A percentile compares a stretch with the other conserved stretches of the same genome.
Conservation (phyloP, 35 echinoderm and acorn worm species). For the Strongylocentrotus purpuratus region DNA sequence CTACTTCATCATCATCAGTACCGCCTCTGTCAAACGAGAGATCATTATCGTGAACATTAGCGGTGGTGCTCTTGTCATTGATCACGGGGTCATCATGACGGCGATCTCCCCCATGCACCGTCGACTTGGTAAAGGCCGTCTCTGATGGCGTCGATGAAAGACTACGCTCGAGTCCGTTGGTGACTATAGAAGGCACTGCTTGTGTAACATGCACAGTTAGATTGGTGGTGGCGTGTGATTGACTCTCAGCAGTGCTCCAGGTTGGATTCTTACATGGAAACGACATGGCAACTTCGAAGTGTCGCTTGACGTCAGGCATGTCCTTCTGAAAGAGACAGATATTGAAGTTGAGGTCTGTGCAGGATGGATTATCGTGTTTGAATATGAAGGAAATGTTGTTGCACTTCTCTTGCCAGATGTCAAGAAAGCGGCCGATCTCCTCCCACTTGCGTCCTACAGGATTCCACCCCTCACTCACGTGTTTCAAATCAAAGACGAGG, state of each 20-base stretch:
- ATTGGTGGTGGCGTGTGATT: not conserved
- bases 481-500: constrained; percentile 63
- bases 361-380: constrained; percentile 64
- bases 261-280: not conserved
- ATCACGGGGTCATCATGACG: not conserved
- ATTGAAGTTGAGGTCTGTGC: constrained; percentile 59
- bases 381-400: constrained; percentile 77
- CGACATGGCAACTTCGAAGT: constrained; percentile 20
- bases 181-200: not conserved
- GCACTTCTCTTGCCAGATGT: constrained; percentile 88
- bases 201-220: not conserved
- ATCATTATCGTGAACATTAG: not conserved
- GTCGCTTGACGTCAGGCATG: constrained; percentile 48
- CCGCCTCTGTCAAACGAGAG: not conserved
- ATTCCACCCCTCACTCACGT: constrained; percentile 85
- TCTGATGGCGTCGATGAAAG: not conserved
- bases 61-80: not conserved
- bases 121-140: not conserved
- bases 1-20: not conserved
- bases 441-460: constrained; percentile 32
- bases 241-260: not conserved
- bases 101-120: not conserved
- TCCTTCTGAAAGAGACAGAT: constrained; percentile 58
- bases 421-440: constrained; percentile 51
- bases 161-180: not conserved